These are phyloP conservation scores for Drosophila busckii DNA, from an alignment of 1,140 invertebrate species.

Conservation along the genomic window DNA sequence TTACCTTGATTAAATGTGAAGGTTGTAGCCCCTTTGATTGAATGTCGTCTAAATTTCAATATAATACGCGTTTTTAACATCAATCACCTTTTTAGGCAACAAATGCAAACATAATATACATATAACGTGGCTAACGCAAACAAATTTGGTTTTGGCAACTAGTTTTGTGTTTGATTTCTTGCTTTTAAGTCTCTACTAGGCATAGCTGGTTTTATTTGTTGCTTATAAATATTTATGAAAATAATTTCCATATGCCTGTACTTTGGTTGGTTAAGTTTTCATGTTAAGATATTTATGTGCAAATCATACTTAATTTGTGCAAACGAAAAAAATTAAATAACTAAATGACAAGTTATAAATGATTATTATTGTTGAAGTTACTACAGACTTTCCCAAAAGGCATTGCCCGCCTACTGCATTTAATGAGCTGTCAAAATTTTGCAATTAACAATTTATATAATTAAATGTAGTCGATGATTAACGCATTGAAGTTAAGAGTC, in stretches of 20 bases:
- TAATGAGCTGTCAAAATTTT: constrained; percentile 47
- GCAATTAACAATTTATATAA: constrained; percentile 59
- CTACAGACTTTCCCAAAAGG: no score
- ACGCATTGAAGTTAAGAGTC: constrained; percentile 24
- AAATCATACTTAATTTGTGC: constrained; percentile 50
- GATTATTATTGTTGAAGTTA: no score
- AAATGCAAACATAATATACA: no score
- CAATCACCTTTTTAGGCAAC: no score
- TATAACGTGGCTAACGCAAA: constrained; percentile 39
- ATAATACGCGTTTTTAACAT: constrained; percentile 60
- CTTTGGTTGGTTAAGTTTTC: constrained; percentile 19
- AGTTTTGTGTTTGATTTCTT: constrained; percentile 31
- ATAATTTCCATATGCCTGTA: constrained; percentile 47
- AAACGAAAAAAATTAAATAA: constrained; percentile 11
- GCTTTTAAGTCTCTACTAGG: constrained; percentile 19
- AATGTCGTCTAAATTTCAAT: constrained; percentile 66
- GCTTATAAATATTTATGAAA: constrained; percentile 62
- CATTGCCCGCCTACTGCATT: constrained; percentile 3
- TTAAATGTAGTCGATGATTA: constrained; percentile 42
- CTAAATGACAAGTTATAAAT: no score
- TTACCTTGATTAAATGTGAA: constrained; percentile 48
- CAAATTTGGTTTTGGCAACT: constrained; percentile 39
- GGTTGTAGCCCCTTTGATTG: constrained; percentile 32
- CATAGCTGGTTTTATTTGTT: constrained; percentile 24
- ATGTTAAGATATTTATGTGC: constrained; percentile 45